Base-by-base conservation (phyloP, 2,888 invertebrate species). In the Eutolmus rufibarbis region DNA sequence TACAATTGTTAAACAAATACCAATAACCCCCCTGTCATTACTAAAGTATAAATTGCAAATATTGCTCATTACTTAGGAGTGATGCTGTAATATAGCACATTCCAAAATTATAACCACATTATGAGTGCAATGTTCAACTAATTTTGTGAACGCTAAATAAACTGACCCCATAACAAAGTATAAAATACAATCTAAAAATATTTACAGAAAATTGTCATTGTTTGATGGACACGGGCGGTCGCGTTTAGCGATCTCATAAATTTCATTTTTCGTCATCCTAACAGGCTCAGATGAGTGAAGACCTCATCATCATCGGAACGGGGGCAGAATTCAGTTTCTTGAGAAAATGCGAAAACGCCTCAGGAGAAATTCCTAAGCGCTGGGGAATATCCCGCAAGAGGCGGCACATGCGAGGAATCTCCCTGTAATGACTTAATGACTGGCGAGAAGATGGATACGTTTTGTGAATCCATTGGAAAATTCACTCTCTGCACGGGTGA, bases 391-490 rank as follows among this genome's bases (percentile, higher is more conserved):
- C 28, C 66, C 66, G 66, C 66, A 28, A 1, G 28, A 66, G 8
- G 66, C 28, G 12, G 28, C 66, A 28, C 66, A 66, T 66, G 66
- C 66, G 66, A 66, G 66, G 66, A 66, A 66, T 66, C 66, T 66
- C 66, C 66, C 66, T 12, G 66, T 23, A 66, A 66, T 66, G 66
- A 66, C 66, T 66, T 23, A 66, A 66, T 66, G 66, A 66, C 66
- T 66, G 14, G 66, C 9, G 66, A 66, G 66, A 28, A 66, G 66
- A 66, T 28, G 66, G 66, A 66, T 66, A 66, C 66, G 12, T 66
- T 66, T 82, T 82, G 82, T 51, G 82, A 82, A 82, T 51, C 66
- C 66, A 82, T 82, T 82, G 66, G 82, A 82, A 82, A 82, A 37
- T n/a, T n/a, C 31, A n/a, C 37, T 57, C 82, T 82, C 57, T 82